Evolutionary conservation across 2,797 vertebrate genomes (phyloP).

Genomic region (Muscicapa striata): DNA sequence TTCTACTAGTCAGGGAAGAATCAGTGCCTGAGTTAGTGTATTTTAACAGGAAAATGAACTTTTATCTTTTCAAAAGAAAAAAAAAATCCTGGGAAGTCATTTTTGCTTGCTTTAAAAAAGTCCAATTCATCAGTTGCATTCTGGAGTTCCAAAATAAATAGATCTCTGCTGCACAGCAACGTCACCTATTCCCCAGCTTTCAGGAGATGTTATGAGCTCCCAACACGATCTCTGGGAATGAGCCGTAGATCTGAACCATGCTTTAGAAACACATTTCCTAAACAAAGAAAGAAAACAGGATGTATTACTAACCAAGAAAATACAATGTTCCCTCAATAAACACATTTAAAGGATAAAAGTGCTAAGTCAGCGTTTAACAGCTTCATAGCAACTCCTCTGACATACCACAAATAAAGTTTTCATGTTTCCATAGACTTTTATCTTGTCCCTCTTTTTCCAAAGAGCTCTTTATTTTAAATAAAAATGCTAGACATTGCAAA

Average conservation of each 20-base stretch:
- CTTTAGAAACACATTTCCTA: constrained; percentile 97
- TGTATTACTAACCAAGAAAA: background rate
- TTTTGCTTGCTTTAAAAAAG: background rate
- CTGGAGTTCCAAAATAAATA: constrained; percentile 51
- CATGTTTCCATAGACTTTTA: background rate
- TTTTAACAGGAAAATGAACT: background rate
- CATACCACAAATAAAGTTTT: background rate
- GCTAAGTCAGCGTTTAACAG: background rate
- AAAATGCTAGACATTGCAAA: background rate
- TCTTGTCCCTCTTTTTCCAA: background rate
- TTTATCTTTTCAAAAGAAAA: background rate
- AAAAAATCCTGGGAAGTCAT: background rate
- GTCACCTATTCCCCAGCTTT: background rate
- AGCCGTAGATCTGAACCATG: constrained; percentile 95
- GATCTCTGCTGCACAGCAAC: background rate
- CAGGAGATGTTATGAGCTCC: constrained; percentile 67
- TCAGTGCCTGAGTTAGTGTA: background rate
- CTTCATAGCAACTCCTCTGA: background rate
- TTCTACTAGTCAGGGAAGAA: background rate
- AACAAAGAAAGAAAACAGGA: constrained; percentile 22
- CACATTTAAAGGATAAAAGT: background rate
- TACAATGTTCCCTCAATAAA: background rate
- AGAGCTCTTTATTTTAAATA: background rate
- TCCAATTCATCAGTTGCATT: background rate
- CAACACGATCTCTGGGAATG: constrained; percentile 97